These are phyloP conservation scores for Drosophila athabasca DNA, from an alignment of 1,140 invertebrate genomes.

Conservation along the genomic window DNA sequence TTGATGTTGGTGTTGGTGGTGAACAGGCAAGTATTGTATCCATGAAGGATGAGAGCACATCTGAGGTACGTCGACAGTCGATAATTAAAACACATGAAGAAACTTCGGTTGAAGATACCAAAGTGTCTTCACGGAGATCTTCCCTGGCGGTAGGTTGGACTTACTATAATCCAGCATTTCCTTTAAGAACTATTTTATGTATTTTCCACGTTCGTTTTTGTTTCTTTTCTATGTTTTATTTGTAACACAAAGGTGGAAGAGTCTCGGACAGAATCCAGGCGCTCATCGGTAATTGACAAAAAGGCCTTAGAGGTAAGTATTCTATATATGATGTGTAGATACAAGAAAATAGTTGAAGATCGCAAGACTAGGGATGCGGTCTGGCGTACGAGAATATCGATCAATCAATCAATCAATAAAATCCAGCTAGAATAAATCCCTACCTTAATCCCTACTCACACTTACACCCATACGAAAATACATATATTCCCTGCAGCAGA, in stretches of 20 bases:
- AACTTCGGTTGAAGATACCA: conserved; percentile 82
- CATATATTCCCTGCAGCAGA: conserved; percentile 43
- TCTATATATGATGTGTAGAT: not conserved
- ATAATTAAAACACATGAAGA: conserved; percentile 59
- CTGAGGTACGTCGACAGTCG: conserved; percentile 67
- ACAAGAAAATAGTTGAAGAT: no score
- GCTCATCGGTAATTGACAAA: conserved; percentile 87
- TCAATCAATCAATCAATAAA: not conserved
- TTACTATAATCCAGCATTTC: not conserved
- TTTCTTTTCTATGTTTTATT: conserved; percentile 6
- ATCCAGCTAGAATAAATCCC: not conserved
- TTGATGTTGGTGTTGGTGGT: conserved; percentile 13
- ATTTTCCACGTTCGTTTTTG: not conserved
- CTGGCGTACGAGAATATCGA: not conserved
- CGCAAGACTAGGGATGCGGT: no score
- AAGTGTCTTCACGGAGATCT: conserved; percentile 60
- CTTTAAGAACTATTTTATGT: not conserved
- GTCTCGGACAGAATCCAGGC: conserved; percentile 86
- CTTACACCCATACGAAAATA: conserved; percentile 23
- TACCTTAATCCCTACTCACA: not conserved
- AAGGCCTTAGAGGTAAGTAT: conserved; percentile 85
- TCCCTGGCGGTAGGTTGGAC: conserved; percentile 65
- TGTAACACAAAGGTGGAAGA: conserved; percentile 84
- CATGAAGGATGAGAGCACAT: conserved; percentile 59
- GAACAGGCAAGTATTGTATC: conserved; percentile 64